These are phyloP conservation scores for Pantala flavescens DNA, from an alignment of 1,140 invertebrate species.

Conservation along the genomic window DNA sequence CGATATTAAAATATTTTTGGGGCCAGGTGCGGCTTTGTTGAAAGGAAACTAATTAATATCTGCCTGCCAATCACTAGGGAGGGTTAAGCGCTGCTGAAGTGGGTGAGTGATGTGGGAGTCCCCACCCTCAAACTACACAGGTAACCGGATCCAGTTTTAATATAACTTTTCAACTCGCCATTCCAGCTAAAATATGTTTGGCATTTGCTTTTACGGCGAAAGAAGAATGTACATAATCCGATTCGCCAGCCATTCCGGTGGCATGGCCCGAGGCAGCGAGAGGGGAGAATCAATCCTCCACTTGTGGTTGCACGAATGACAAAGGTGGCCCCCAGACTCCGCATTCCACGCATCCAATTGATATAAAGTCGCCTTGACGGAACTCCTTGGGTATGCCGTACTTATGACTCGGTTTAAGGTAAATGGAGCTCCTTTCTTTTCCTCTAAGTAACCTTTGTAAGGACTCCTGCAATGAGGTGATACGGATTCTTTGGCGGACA, in stretches of 20 bases:
- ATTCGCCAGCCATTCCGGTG: constrained; percentile 16
- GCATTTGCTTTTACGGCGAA: constrained; percentile 24
- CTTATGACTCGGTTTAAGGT: too few relatives aligned
- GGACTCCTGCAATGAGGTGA: too few relatives aligned
- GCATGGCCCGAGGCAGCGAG: not conserved
- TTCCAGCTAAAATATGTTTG: constrained; percentile 25
- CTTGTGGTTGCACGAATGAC: constrained; percentile 24
- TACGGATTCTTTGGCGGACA: too few relatives aligned
- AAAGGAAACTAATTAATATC: constrained; percentile 25
- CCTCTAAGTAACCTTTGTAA: too few relatives aligned
- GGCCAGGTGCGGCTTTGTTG: constrained; percentile 23
- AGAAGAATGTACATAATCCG: constrained; percentile 25
- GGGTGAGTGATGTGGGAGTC: not conserved
- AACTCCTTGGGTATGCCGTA: too few relatives aligned
- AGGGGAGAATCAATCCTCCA: constrained; percentile 20
- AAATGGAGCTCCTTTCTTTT: too few relatives aligned
- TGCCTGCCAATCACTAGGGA: constrained; percentile 24
- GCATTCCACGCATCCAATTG: not conserved
- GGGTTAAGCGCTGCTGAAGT: constrained; percentile 17
- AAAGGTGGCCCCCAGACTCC: constrained; percentile 15
- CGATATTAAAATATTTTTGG: constrained; percentile 25
- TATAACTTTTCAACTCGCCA: constrained; percentile 25
- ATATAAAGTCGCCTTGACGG: not conserved
- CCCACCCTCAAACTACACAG: constrained; percentile 14
- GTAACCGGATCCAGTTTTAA: constrained; percentile 21